These are phyloP conservation scores for Huso huso DNA, from an alignment of 2,797 vertebrate genomes.

Conservation along the genomic window DNA sequence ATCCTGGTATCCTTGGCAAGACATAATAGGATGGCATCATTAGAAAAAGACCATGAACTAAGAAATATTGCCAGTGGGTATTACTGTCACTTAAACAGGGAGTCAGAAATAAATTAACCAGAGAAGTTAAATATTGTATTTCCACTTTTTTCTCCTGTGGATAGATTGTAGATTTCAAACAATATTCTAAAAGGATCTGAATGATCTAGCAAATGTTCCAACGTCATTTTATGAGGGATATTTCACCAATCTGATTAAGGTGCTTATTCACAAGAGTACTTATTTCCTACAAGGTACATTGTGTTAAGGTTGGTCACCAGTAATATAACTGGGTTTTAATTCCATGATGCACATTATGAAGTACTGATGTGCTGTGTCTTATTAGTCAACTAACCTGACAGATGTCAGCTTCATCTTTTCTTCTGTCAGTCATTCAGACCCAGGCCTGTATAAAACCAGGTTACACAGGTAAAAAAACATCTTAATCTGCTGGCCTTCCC, in stretches of 20 bases:
- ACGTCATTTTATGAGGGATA: too few relatives aligned
- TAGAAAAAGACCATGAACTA: neutral
- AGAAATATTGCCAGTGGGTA: neutral
- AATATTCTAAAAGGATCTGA: neutral
- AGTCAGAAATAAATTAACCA: neutral
- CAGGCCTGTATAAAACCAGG: neutral
- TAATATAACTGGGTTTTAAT: neutral
- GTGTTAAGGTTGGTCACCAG: neutral
- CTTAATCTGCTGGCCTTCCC: too few relatives aligned
- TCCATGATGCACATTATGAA: neutral
- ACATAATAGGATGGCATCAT: neutral
- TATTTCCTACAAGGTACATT: neutral
- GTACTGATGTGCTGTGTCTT: neutral
- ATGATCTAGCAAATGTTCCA: too few relatives aligned
- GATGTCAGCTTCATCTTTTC: neutral
- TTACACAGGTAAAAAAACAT: neutral
- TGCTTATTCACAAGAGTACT: too few relatives aligned
- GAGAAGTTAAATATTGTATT: neutral
- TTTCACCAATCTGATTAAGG: too few relatives aligned
- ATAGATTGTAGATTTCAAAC: too few relatives aligned
- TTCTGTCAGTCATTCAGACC: neutral
- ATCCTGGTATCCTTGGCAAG: too few relatives aligned
- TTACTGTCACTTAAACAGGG: neutral
- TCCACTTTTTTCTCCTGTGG: neutral
- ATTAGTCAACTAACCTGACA: conserved; percentile 1